phyloP scores from a whole-genome alignment of 1,140 invertebrate species.

The Protaetia brevitarsis region DNA sequence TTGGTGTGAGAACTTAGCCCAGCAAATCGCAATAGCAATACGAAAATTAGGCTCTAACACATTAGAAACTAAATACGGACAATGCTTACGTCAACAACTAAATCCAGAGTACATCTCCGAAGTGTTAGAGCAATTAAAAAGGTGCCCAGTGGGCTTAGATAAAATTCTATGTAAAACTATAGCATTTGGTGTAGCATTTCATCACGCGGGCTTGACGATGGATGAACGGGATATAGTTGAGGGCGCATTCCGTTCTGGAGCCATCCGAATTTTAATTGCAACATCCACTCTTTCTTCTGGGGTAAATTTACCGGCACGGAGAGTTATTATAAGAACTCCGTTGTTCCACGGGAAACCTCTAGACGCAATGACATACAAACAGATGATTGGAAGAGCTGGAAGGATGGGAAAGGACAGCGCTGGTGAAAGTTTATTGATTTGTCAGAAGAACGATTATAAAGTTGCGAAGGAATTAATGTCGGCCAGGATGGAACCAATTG shows the following conservation, averaged over 20 bases:
- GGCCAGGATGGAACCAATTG: constrained; percentile 68
- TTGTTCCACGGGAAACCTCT: constrained; percentile 73
- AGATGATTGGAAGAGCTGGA: constrained; percentile 97
- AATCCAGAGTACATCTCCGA: constrained; percentile 65
- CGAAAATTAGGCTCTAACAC: constrained; percentile 60
- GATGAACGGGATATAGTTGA: constrained; percentile 97
- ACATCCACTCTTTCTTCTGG: constrained; percentile 95
- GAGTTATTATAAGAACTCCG: constrained; percentile 89
- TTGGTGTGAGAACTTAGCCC: constrained; percentile 88
- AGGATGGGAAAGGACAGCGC: constrained; percentile 84
- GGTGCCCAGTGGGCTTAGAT: constrained; percentile 84
- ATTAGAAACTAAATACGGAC: constrained; percentile 51
- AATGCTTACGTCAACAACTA: constrained; percentile 62
- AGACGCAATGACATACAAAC: constrained; percentile 84
- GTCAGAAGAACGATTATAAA: constrained; percentile 69
- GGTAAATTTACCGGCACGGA: constrained; percentile 92
- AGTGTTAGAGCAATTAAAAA: constrained; percentile 78
- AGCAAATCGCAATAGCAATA: constrained; percentile 76
- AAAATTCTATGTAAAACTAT: constrained; percentile 70
- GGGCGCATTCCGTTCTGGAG: constrained; percentile 73
- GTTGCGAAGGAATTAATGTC: constrained; percentile 68
- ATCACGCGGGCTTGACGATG: constrained; percentile 97
- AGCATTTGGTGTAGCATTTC: constrained; percentile 89
- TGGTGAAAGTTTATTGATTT: constrained; percentile 90
- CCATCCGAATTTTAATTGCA: constrained; percentile 85